phyloP scores from a whole-genome alignment of 1,140 invertebrate genomes.

The Geopemphigus sp. region DNA sequence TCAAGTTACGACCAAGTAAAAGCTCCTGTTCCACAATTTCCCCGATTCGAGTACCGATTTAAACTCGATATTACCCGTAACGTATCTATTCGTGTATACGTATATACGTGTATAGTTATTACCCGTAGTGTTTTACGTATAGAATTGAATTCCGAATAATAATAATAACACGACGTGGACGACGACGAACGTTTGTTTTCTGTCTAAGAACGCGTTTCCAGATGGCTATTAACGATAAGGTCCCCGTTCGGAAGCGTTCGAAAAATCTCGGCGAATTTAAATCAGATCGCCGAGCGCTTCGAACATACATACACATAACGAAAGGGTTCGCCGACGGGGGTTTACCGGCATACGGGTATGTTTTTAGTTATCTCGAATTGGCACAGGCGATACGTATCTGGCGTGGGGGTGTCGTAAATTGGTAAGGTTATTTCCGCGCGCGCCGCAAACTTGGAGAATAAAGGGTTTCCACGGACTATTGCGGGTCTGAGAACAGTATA shows the following conservation, averaged over 20 bases:
- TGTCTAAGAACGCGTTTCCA: not conserved
- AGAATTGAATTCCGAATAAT: too few species aligned
- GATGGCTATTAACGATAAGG: not conserved
- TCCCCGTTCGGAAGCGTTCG: not conserved
- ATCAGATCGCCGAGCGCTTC: not conserved
- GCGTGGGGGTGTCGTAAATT: constrained; percentile 32
- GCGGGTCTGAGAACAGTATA: not conserved
- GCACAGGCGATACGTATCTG: not conserved
- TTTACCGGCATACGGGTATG: not conserved
- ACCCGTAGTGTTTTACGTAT: too few species aligned
- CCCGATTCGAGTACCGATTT: too few species aligned
- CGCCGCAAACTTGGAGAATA: constrained; percentile 20
- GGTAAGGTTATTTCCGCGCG: constrained; percentile 40
- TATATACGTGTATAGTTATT: too few species aligned
- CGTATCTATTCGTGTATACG: too few species aligned
- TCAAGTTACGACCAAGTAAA: too few species aligned
- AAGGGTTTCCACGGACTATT: not conserved
- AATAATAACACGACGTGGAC: too few species aligned
- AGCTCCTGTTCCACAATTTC: too few species aligned
- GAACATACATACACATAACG: not conserved
- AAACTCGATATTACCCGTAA: too few species aligned
- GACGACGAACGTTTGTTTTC: too few species aligned
- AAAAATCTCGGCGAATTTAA: not conserved
- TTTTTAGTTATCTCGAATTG: constrained; percentile 32
- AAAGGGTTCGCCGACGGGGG: not conserved